Base-by-base conservation (phyloP, 1,140 invertebrate genomes). In the Atopsyche davidsoni region DNA sequence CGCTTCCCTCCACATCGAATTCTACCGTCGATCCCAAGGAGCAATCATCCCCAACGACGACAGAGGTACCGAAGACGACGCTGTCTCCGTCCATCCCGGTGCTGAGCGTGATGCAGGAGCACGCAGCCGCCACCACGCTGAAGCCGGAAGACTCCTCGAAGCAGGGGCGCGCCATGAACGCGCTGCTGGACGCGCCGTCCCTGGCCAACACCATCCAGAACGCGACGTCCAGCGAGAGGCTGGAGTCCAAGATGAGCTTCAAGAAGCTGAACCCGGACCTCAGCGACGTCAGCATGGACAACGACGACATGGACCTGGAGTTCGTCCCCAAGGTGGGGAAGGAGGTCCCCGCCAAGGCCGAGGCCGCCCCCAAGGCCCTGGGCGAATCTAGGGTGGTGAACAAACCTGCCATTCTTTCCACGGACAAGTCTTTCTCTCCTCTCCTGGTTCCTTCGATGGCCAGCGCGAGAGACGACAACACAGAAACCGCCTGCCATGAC, bases 201-300 rank as follows among this genome's bases (percentile, higher is more conserved):
- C 19, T 44, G 41, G 34, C 36, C 1, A 57, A 50, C 18, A 46
- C 50, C 4, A 36, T 57, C 16, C 14, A 46, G 19, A 51, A 38
- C 17, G 34, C 24, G 11, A 18, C 24, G 11, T 18, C 45, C 9
- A 22, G 32, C 25, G 32, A 4, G 11, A 39, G n/a, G n/a, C n/a
- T n/a, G n/a, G 13, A 45, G 23, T 19, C 21, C 23, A 44, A 45
- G 44, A n/a, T 17, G 18, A 13, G 31, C 34, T 25, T 57, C 41
- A 18, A 57, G 55, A 51, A 59, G 60, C 24, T 58, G 51, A 51
- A 64, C 40, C 73, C 75, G 46, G 79, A 82, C 63, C 67, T 84
- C 10, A 83, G 81, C 57, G 79, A 84, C 63, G 79, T 83, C 17
- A 80, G 75, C 51, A 83, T 84, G 77, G 76, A 80, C 46, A 78